These are phyloP conservation scores for Dasypogon diadema DNA, from an alignment of 2,888 invertebrate genomes.

Conservation along the genomic window DNA sequence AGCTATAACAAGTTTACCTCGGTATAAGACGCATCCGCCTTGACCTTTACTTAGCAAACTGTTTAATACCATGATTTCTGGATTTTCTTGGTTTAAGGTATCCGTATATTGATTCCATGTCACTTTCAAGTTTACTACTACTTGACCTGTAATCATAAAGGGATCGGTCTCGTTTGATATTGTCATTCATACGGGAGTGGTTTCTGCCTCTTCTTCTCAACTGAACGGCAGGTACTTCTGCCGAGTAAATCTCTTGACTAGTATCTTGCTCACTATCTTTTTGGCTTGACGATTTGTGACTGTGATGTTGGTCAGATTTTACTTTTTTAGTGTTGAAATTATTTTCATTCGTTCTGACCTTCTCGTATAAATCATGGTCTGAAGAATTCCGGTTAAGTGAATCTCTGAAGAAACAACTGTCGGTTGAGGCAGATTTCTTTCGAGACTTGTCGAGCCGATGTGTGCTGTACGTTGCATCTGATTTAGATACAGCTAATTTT, in stretches of 20 bases:
- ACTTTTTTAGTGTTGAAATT: conserved; percentile 41
- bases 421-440: conserved; percentile 66
- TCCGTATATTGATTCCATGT: conserved; percentile 69
- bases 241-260: conserved; percentile 37
- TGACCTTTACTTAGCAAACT: conserved; percentile 60
- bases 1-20: conserved; percentile 22
- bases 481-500: conserved; percentile 37
- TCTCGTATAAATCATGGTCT: conserved; percentile 63
- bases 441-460: conserved; percentile 58
- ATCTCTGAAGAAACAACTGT: conserved; percentile 68
- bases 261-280: conserved; percentile 21
- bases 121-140: conserved; percentile 63
- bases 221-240: conserved; percentile 23
- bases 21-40: conserved; percentile 24
- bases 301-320: conserved; percentile 51
- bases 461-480: conserved; percentile 12
- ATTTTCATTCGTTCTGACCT: conserved; percentile 57
- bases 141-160: conserved; percentile 58
- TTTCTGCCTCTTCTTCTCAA: conserved; percentile 21
- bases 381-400: conserved; percentile 61
- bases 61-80: conserved; percentile 67
- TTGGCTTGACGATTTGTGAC: not conserved
- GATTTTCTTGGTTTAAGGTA: conserved; percentile 68
- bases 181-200: conserved; percentile 50
- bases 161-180: conserved; percentile 43